phyloP scores from a whole-genome alignment of 1,140 invertebrate genomes.

The Cryptotermes secundus region DNA sequence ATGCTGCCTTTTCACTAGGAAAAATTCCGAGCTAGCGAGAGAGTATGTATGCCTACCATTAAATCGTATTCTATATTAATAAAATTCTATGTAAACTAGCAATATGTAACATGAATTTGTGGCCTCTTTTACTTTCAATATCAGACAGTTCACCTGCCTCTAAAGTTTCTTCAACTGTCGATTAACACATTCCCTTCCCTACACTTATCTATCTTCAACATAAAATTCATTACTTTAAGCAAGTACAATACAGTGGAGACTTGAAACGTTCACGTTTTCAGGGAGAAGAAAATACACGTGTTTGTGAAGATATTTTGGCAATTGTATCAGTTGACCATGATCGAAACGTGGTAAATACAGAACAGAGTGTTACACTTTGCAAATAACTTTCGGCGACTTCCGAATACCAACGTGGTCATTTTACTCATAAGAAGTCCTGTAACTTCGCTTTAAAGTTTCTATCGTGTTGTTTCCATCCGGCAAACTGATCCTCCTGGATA shows the following conservation, averaged over 20 bases:
- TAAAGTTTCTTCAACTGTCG: neutral
- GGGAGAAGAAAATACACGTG: too few species aligned
- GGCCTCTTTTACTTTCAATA: neutral
- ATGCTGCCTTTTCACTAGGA: conserved; percentile 15
- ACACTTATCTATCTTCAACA: neutral
- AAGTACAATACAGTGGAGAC: neutral
- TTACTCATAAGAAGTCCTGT: too few species aligned
- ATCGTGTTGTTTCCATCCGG: too few species aligned
- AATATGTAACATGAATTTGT: neutral
- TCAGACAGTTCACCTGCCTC: neutral
- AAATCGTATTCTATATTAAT: neutral
- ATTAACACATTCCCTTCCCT: neutral
- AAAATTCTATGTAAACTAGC: neutral
- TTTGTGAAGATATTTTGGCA: too few species aligned
- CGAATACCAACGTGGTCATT: too few species aligned
- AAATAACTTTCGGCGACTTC: too few species aligned
- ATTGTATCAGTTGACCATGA: too few species aligned
- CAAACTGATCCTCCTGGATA: too few species aligned
- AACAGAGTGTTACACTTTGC: too few species aligned
- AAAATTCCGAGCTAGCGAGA: conserved; percentile 9
- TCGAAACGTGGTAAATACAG: too few species aligned
- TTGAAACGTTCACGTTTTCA: neutral
- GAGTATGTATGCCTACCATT: neutral
- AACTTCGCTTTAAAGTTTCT: too few species aligned
- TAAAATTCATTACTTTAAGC: neutral